Conservation (phyloP, 2,113 vertebrate genomes). For the Melanerpes formicivorus region DNA sequence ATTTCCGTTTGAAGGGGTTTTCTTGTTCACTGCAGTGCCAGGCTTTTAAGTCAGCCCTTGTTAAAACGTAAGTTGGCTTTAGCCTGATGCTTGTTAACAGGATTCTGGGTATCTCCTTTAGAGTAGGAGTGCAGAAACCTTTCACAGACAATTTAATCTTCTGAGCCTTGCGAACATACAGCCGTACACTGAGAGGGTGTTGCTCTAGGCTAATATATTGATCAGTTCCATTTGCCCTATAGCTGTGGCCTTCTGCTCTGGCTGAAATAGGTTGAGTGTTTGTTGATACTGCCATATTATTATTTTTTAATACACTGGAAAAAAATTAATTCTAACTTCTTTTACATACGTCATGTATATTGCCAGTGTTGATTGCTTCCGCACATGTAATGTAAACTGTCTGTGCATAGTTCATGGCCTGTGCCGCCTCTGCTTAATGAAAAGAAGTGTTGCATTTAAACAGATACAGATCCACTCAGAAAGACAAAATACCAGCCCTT, state of each 20-base stretch:
- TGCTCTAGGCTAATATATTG: constrained; percentile 32
- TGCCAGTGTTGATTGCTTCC: constrained; percentile 75
- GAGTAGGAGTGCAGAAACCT: constrained; percentile 66
- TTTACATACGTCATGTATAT: constrained; percentile 72
- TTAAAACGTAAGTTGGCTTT: constrained; percentile 67
- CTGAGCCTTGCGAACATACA: constrained; percentile 28
- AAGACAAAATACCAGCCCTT: constrained; percentile 65
- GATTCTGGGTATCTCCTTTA: constrained; percentile 64
- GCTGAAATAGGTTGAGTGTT: constrained; percentile 72
- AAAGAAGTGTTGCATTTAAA: constrained; percentile 73
- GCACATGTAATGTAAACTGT: constrained; percentile 69
- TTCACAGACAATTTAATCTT: constrained; percentile 74
- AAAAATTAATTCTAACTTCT: constrained; percentile 72
- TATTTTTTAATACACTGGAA: constrained; percentile 77
- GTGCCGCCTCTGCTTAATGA: constrained; percentile 61
- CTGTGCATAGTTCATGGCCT: constrained; percentile 67
- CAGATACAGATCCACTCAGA: constrained; percentile 68
- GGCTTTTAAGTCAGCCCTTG: constrained; percentile 74
- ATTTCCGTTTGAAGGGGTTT: constrained; percentile 66
- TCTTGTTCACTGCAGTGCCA: constrained; percentile 16
- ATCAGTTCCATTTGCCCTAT: constrained; percentile 68
- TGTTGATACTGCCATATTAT: constrained; percentile 69
- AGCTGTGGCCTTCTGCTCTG: constrained; percentile 53
- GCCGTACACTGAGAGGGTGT: constrained; percentile 49
- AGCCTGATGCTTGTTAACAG: constrained; percentile 73